Percentiles rank a stretch among this genome's conserved stretches.
These are phyloP conservation scores for Scophthalmus maximus DNA, from an alignment of 2,113 vertebrate genomes.

Conservation along the genomic window DNA sequence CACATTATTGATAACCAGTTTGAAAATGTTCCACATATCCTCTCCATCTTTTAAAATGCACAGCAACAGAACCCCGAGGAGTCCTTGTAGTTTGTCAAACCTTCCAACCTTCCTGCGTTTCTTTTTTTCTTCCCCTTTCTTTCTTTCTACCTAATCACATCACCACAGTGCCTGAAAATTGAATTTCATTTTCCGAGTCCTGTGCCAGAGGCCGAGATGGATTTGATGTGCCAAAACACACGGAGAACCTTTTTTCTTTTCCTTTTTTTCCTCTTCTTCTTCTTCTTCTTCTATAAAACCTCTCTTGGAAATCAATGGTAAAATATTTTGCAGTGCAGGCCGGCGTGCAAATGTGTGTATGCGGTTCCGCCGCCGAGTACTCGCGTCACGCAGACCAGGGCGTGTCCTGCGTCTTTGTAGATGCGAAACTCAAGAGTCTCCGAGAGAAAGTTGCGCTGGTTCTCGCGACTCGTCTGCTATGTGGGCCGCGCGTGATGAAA, in stretches of 20 bases:
- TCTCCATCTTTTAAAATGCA: slow-evolving; percentile 14
- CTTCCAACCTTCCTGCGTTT: background rate
- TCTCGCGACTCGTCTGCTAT: slow-evolving; percentile 13
- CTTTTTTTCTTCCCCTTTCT: background rate
- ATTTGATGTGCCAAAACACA: slow-evolving; percentile 43
- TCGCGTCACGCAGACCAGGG: slow-evolving; percentile 8
- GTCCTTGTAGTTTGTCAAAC: slow-evolving; percentile 44
- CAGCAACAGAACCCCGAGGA: slow-evolving; percentile 3
- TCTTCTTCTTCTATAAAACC: slow-evolving; percentile 15
- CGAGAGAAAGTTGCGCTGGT: background rate
- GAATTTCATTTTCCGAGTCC: slow-evolving; percentile 50
- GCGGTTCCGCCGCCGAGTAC: slow-evolving; percentile 26
- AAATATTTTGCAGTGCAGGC: slow-evolving; percentile 41
- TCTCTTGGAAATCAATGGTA: slow-evolving; percentile 50
- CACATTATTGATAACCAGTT: slow-evolving; percentile 11
- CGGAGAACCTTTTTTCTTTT: background rate
- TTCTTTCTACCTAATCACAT: slow-evolving; percentile 48
- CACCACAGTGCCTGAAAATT: slow-evolving; percentile 49
- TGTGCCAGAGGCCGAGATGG: slow-evolving; percentile 45
- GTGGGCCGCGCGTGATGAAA: slow-evolving; percentile 8
- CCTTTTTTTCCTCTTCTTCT: background rate
- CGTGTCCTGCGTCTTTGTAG: slow-evolving; percentile 26
- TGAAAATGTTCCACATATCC: background rate
- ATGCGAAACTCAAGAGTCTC: background rate
- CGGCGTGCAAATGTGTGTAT: background rate